These are phyloP conservation scores for Stercorarius parasiticus DNA, from an alignment of 2,113 vertebrate genomes.

Conservation along the genomic window DNA sequence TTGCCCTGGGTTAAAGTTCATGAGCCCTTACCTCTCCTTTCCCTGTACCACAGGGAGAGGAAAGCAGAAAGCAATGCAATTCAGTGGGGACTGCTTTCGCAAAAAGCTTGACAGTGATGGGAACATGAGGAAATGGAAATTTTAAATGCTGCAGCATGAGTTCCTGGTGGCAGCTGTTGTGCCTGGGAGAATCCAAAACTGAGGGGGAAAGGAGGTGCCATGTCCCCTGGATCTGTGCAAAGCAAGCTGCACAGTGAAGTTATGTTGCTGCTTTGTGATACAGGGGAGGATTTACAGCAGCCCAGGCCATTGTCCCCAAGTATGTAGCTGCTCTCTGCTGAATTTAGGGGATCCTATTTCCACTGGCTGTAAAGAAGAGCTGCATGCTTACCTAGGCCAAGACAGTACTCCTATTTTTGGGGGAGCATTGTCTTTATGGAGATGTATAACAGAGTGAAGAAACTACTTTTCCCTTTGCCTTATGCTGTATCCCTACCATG, in stretches of 20 bases:
- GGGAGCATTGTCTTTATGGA: neutral
- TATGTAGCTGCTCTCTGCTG: neutral
- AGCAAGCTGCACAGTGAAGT: neutral
- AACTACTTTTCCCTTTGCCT: neutral
- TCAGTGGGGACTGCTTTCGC: neutral
- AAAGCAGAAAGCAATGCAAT: neutral
- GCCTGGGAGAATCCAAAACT: neutral
- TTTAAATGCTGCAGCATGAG: neutral
- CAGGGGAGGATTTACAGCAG: neutral
- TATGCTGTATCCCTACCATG: neutral
- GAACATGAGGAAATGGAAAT: neutral
- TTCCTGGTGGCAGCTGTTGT: neutral
- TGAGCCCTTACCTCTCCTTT: neutral
- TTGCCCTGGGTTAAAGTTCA: neutral
- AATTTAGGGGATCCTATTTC: neutral
- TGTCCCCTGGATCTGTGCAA: neutral
- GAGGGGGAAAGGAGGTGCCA: neutral
- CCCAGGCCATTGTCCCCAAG: neutral
- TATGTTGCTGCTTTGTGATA: neutral
- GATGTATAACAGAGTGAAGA: neutral
- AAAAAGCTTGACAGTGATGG: neutral
- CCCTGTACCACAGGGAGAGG: neutral
- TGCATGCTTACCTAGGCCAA: neutral
- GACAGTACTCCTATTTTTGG: neutral
- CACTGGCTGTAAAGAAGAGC: neutral